phyloP scores from a whole-genome alignment of 2,888 invertebrate genomes.

The Volucella bombylans region DNA sequence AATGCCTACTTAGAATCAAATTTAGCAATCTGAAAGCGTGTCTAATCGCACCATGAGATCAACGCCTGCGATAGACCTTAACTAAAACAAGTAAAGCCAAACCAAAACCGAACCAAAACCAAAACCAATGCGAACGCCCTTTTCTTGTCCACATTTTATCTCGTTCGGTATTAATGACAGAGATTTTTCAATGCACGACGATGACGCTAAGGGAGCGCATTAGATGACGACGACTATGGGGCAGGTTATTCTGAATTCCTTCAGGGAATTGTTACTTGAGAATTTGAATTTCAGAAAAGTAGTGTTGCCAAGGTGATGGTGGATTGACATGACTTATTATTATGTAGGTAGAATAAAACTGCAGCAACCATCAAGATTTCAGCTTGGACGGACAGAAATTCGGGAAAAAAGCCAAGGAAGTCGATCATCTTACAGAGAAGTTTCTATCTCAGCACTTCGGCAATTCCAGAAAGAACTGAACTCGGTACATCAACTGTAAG shows the following conservation, averaged over 20 bases:
- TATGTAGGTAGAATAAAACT: too few species aligned
- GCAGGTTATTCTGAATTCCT: slow-evolving; percentile 8
- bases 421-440: too few species aligned
- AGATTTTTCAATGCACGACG: slow-evolving; percentile 59
- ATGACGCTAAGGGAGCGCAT: slow-evolving; percentile 59
- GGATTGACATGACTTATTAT: background rate
- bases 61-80: slow-evolving; percentile 55
- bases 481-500: too few species aligned
- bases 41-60: slow-evolving; percentile 64
- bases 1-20: slow-evolving; percentile 70
- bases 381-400: too few species aligned
- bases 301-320: slow-evolving; percentile 33
- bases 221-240: slow-evolving; percentile 13
- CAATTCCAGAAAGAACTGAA: too few species aligned
- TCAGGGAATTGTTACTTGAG: slow-evolving; percentile 43
- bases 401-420: too few species aligned
- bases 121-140: slow-evolving; percentile 69
- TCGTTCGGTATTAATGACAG: slow-evolving; percentile 65
- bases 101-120: background rate
- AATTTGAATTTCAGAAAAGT: background rate
- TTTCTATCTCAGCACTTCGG: too few species aligned
- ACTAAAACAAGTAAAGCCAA: slow-evolving; percentile 33
- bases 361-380: too few species aligned
- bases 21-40: slow-evolving; percentile 69
- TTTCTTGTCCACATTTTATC: slow-evolving; percentile 68